Percentiles rank a stretch among this genome's conserved stretches.
phyloP scores from a whole-genome alignment of 2,797 vertebrate species.

The Craterocephalus amniculus region DNA sequence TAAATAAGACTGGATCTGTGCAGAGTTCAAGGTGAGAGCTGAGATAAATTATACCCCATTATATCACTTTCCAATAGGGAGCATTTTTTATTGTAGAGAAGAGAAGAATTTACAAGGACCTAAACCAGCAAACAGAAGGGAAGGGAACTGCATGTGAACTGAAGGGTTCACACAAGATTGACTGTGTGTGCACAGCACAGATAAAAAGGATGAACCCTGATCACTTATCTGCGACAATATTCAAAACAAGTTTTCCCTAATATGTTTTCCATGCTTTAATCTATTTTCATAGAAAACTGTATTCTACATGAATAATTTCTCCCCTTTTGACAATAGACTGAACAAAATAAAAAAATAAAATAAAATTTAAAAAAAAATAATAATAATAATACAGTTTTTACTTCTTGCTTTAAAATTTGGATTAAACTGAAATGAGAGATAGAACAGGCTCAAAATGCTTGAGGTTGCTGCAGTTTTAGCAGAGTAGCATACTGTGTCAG shows the following conservation, averaged over 20 bases:
- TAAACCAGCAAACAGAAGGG: conserved; percentile 9
- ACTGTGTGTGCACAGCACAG: conserved; percentile 21
- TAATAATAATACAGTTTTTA: too few relatives aligned
- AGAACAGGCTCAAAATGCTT: background rate
- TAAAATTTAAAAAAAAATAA: too few relatives aligned
- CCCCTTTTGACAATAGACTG: too few relatives aligned
- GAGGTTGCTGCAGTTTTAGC: too few relatives aligned
- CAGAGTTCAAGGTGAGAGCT: background rate
- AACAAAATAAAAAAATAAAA: too few relatives aligned
- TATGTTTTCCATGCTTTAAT: too few relatives aligned
- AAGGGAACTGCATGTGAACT: conserved; percentile 2
- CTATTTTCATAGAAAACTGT: too few relatives aligned
- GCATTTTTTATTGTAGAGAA: conserved; percentile 21
- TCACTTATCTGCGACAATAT: background rate
- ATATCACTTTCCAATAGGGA: conserved; percentile 1
- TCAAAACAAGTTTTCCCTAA: too few relatives aligned
- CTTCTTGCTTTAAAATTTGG: background rate
- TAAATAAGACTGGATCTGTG: background rate
- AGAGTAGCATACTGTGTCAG: too few relatives aligned
- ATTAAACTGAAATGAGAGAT: background rate
- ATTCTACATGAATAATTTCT: too few relatives aligned
- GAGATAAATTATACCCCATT: conserved; percentile 15
- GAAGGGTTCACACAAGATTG: background rate
- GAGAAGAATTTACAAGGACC: conserved; percentile 4
- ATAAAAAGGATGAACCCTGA: conserved; percentile 5